Conservation (phyloP, 2,888 invertebrate genomes). For the Hypercompe scribonia region DNA sequence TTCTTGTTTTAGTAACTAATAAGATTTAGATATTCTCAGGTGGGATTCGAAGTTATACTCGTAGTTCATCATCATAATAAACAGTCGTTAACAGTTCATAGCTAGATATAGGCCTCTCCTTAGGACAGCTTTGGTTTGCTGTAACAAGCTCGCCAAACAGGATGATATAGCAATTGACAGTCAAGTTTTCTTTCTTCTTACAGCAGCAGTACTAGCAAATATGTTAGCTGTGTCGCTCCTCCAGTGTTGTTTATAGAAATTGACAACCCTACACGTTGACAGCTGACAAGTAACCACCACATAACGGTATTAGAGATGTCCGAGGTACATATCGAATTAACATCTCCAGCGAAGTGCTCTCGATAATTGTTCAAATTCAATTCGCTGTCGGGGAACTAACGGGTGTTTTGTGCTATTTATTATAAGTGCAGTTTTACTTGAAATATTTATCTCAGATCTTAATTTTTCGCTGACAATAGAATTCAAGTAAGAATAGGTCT, state of each 20-base stretch:
- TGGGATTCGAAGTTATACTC: too few relatives aligned
- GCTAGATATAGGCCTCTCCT: too few relatives aligned
- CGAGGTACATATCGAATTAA: constrained; percentile 38
- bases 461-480: not conserved
- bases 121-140: too few relatives aligned
- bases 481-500: too few relatives aligned
- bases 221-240: not conserved
- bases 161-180: too few relatives aligned
- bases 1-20: too few relatives aligned
- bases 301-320: constrained; percentile 37
- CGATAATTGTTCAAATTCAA: constrained; percentile 45
- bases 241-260: not conserved
- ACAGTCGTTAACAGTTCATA: too few relatives aligned
- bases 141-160: too few relatives aligned
- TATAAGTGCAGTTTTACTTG: not conserved
- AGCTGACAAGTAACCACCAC: constrained; percentile 39
- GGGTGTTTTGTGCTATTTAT: constrained; percentile 8
- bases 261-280: not conserved
- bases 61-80: too few relatives aligned
- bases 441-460: not conserved
- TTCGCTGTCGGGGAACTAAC: constrained; percentile 8
- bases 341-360: constrained; percentile 45
- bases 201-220: too few relatives aligned
- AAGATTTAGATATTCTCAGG: too few relatives aligned
- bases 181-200: too few relatives aligned